phyloP scores from a whole-genome alignment of 2,113 vertebrate species.

The Caranx ignobilis region DNA sequence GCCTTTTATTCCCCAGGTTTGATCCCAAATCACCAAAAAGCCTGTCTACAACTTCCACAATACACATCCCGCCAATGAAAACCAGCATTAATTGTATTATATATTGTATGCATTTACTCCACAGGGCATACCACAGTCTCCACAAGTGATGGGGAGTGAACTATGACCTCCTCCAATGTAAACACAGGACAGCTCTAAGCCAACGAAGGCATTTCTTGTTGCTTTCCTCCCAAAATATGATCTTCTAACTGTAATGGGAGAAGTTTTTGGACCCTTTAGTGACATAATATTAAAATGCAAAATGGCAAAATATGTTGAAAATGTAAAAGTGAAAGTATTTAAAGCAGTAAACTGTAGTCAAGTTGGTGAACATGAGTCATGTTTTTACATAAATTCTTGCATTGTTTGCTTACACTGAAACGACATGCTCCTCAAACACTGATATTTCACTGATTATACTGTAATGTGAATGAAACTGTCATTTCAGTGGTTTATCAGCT shows the following conservation, averaged over 20 bases:
- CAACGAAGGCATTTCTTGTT: constrained; percentile 9
- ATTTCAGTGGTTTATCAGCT: no score
- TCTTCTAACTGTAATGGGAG: neutral
- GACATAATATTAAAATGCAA: neutral
- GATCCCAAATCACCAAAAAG: constrained; percentile 30
- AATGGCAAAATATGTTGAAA: neutral
- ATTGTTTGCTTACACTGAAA: neutral
- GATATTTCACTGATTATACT: neutral
- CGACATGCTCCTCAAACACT: neutral
- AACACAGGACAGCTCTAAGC: constrained; percentile 48
- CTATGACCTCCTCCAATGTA: constrained; percentile 67
- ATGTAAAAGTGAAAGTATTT: neutral
- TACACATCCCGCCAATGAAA: neutral
- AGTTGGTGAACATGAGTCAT: neutral
- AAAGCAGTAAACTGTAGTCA: neutral
- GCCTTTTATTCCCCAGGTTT: constrained; percentile 45
- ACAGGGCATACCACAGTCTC: constrained; percentile 34
- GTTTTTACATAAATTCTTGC: neutral
- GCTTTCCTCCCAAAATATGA: neutral
- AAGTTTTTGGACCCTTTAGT: neutral
- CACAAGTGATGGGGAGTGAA: constrained; percentile 55
- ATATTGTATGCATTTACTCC: neutral
- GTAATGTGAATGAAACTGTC: no score
- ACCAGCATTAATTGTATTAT: accelerated
- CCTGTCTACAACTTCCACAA: constrained; percentile 13